phyloP scores from a whole-genome alignment of 1,140 invertebrate species.

The Luehdorfia chinensis region DNA sequence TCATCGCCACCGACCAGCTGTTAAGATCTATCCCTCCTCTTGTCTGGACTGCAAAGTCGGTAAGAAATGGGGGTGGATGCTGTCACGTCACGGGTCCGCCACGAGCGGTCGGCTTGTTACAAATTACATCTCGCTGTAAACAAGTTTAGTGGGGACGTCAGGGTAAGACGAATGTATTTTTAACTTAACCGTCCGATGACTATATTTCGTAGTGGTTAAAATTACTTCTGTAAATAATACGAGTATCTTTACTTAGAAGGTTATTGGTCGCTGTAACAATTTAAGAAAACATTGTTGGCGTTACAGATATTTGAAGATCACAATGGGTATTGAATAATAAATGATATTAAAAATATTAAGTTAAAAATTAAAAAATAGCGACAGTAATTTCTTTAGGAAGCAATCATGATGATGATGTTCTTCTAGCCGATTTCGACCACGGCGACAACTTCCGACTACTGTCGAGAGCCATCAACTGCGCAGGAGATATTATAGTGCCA shows the following conservation, averaged over 20 bases:
- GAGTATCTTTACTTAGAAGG: neutral
- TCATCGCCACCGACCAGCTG: conserved; percentile 24
- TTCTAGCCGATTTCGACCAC: no score
- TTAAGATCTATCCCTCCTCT: conserved; percentile 9
- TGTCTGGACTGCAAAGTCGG: neutral
- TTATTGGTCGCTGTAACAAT: neutral
- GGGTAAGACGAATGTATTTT: conserved; percentile 37
- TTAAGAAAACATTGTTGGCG: neutral
- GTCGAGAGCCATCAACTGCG: no score
- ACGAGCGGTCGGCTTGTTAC: conserved; percentile 19
- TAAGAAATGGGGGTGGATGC: neutral
- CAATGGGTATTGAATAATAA: neutral
- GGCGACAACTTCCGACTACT: no score
- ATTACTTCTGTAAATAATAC: neutral
- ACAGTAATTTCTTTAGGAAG: no score
- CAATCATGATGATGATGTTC: no score
- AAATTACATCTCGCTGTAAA: conserved; percentile 38
- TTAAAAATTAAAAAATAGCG: no score
- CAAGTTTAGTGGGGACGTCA: conserved; percentile 36
- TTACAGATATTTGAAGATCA: no score
- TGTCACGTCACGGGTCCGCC: conserved; percentile 15
- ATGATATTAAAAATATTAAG: neutral
- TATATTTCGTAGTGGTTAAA: conserved; percentile 14
- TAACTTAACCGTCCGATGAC: conserved; percentile 24
- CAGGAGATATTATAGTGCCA: no score